phyloP scores from a whole-genome alignment of 2,888 invertebrate species.

The Zaprionus obscuricornis region DNA sequence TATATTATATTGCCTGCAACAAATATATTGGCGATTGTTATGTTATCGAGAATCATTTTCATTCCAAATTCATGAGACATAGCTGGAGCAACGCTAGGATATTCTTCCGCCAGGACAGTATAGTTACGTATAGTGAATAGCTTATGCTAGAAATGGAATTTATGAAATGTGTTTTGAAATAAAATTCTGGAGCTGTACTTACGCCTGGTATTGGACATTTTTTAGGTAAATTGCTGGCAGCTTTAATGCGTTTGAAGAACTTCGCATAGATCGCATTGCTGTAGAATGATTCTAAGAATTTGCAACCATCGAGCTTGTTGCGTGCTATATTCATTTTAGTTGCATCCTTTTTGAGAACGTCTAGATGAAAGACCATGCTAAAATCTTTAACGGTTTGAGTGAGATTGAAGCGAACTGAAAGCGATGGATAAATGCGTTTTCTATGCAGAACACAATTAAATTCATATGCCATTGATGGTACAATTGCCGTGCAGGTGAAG shows the following conservation, averaged over 20 bases:
- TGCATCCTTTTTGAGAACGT: not conserved
- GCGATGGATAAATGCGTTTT: not conserved
- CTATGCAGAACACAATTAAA: slow-evolving; percentile 5
- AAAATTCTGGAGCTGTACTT: too few relatives aligned
- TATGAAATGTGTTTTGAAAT: too few relatives aligned
- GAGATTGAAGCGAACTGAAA: slow-evolving; percentile 1
- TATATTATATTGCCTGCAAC: not conserved
- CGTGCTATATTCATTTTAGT: not conserved
- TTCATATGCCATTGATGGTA: fast-evolving
- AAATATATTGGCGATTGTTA: not conserved
- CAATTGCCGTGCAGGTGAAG: too few relatives aligned
- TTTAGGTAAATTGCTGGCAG: not conserved
- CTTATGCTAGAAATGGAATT: too few relatives aligned
- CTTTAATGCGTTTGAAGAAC: not conserved
- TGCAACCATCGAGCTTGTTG: not conserved
- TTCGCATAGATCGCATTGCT: not conserved
- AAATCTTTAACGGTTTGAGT: not conserved
- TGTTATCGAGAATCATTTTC: too few relatives aligned
- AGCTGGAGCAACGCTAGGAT: too few relatives aligned
- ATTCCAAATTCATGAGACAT: too few relatives aligned
- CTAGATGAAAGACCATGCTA: not conserved
- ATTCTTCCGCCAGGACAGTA: too few relatives aligned
- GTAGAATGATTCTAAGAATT: not conserved
- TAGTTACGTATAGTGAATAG: too few relatives aligned
- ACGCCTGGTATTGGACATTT: not conserved